These are phyloP conservation scores for Synanthedon andrenaeformis DNA, from an alignment of 2,888 invertebrate genomes.

Conservation along the genomic window DNA sequence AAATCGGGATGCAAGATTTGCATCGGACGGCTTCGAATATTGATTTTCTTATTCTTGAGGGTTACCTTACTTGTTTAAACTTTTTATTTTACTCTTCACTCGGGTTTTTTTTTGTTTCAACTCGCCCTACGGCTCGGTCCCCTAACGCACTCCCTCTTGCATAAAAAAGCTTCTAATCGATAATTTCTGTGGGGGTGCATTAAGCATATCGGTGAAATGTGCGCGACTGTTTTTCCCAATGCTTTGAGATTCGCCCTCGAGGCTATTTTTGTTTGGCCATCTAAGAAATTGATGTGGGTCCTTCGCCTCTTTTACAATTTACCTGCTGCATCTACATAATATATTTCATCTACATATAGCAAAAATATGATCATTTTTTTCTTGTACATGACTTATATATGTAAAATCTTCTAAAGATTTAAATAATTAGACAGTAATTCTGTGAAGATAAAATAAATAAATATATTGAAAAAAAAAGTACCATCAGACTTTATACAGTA, in stretches of 20 bases:
- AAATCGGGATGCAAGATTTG: constrained; percentile 65
- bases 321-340: no score
- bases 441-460: no score
- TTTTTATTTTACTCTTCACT: constrained; percentile 70
- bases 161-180: constrained; percentile 72
- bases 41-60: constrained; percentile 66
- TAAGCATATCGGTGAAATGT: constrained; percentile 65
- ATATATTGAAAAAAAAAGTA: no score
- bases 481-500: no score
- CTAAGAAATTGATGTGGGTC: constrained; percentile 20
- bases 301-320: no score
- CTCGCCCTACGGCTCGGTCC: constrained; percentile 57
- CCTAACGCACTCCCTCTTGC: constrained; percentile 66
- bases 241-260: constrained; percentile 60
- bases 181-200: constrained; percentile 72
- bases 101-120: constrained; percentile 70
- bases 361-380: no score
- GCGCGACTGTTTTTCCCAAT: constrained; percentile 62
- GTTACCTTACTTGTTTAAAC: constrained; percentile 66
- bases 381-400: no score
- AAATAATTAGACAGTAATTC: no score
- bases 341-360: no score
- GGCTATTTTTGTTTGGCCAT: constrained; percentile 60
- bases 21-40: constrained; percentile 62
- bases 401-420: no score